A percentile compares a stretch with the other conserved stretches of the same genome.
phyloP scores from a whole-genome alignment of 23 tunicate species.

The Clavelina lepadiformis region DNA sequence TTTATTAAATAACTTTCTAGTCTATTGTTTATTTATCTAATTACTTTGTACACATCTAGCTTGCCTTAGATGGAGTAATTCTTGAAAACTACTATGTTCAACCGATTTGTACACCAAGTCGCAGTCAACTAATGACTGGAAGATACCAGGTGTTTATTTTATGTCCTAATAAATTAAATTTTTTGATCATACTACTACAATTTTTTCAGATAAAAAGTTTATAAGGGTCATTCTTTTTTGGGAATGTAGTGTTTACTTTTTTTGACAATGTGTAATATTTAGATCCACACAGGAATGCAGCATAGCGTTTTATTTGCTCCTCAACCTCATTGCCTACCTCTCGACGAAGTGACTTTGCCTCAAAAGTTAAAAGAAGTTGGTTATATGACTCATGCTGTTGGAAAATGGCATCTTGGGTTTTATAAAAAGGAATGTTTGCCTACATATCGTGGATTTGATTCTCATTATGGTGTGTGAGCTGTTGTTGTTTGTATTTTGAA shows the following conservation, averaged over 20 bases:
- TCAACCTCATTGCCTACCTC: slow-evolving; percentile 77
- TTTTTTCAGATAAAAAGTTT: no score
- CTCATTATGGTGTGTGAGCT: slow-evolving; percentile 65
- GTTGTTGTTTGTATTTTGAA: neutral
- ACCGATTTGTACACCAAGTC: slow-evolving; percentile 91
- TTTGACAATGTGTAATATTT: no score
- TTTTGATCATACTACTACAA: no score
- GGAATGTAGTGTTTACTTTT: no score
- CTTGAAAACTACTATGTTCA: slow-evolving; percentile 96
- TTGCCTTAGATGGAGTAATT: slow-evolving; percentile 74
- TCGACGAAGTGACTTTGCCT: slow-evolving; percentile 85
- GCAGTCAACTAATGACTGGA: slow-evolving; percentile 98
- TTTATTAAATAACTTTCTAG: no score
- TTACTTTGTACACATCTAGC: no score
- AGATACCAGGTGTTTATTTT: slow-evolving; percentile 96
- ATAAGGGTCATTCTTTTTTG: no score
- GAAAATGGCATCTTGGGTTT: slow-evolving; percentile 99
- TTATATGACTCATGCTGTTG: slow-evolving; percentile 84
- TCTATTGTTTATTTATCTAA: no score
- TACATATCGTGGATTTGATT: slow-evolving; percentile 81
- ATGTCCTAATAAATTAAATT: no score
- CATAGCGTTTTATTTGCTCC: slow-evolving; percentile 82
- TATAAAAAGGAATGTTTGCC: slow-evolving; percentile 84
- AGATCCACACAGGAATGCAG: slow-evolving; percentile 87
- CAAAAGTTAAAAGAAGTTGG: slow-evolving; percentile 90